Evolutionary conservation across 2,797 vertebrate genomes (phyloP), one percentile per base, ranked within the genome.

Genomic region (Ispidina picta): DNA sequence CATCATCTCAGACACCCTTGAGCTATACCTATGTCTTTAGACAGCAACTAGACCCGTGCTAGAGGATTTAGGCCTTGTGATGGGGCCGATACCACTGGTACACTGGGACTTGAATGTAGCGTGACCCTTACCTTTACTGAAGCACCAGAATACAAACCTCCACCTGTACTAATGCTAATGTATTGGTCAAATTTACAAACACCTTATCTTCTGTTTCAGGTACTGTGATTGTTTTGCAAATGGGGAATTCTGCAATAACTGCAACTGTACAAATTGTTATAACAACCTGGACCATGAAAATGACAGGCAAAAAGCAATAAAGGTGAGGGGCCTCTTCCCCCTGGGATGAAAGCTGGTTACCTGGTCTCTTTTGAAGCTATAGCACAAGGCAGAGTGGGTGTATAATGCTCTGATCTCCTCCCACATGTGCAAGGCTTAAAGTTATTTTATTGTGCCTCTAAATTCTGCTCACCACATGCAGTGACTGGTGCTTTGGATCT

Each of bases 161-260:
- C 23, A 11, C 41, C 37, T 33, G 26, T 25, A 15, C 46, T 88
- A 33, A 43, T 3, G 3, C 48, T 33, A 31, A 0, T 56, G 41
- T 55, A n/a, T 69, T 18, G 25, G 22, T 48, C 19, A 2, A 0
- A 1, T 75, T 87, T 72, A 70, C 28, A 75, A 85, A 81, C 21
- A 16, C 66, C 29, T 59, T 69, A 10, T 86, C 64, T 92, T 91
- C 74, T 79, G 35, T 97, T 96, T 35, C 88, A 99, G 99, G 89
- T 99, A 99, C 76, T 99, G 99, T 46, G 99, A 99, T 97, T 99
- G 99, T 93, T 99, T 99, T 97, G 99, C 99, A 59, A 99, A 99
- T 0, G 99, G 99, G 55, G 99, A 99, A 97, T 99, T 99, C 97
- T 99, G 99, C 96, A 99, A 98, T 95, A 99, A 98, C 95, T 99